Base-by-base conservation (phyloP, 2,797 vertebrate species). In the Eulemur rubriventer region DNA sequence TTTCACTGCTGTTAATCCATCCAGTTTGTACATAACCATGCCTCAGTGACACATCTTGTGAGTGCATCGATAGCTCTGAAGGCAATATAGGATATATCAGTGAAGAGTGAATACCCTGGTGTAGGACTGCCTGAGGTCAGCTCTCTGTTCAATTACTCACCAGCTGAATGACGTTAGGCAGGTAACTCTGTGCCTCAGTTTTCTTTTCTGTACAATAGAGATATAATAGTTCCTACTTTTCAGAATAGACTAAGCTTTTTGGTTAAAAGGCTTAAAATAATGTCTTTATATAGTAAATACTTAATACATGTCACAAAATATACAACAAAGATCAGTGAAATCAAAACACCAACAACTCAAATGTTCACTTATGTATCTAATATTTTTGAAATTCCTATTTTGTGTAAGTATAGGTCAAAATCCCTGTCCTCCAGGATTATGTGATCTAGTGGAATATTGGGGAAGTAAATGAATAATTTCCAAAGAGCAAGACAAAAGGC, bases 381-480 rank as follows among this genome's bases (percentile, higher is more conserved):
- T 57, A 59, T 38, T 55, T 91, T 82, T 86, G 11, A 89, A 94
- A 12, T 91, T 67, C 33, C 63, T 82, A 59, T 50, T 96, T 85
- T 83, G 28, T 43, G 11, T 72, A 94, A 70, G 28, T 6, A 57
- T 17, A 86, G 92, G 12, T 57, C 17, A 88, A 90, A 91, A 35
- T 72, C 16, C 33, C 17, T 80, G 52, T 4, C 22, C 7, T 52
- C 59, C 3, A 81, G 76, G 41, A 43, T 22, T 95, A 16, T 72
- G 13, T 8, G 14, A 13, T 92, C 35, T 73, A 43, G 2, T 50
- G 43, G 52, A 52, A 67, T 33, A 17, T n/a, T 5, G 17, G 10
- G 38, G 61, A 90, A 84, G 43, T 52, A 81, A 70, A 59, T 61
- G 17, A 43, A 43, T 41, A 61, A 79, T 67, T 97, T 94, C 35